These are phyloP conservation scores for Mesoligia furuncula DNA, from an alignment of 2,888 invertebrate species.

Conservation along the genomic window DNA sequence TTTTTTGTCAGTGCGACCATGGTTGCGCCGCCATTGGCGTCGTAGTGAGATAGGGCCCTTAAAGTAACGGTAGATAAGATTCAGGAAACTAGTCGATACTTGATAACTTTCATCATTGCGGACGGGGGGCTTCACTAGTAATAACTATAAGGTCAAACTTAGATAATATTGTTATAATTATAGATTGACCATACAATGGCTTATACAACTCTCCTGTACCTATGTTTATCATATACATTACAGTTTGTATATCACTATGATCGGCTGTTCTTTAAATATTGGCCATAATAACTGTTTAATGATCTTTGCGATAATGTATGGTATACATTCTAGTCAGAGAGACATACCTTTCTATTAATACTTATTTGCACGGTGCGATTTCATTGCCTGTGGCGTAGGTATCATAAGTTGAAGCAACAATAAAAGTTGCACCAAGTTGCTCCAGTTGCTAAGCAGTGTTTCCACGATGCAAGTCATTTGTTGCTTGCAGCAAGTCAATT, in stretches of 20 bases:
- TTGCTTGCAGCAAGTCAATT: no score
- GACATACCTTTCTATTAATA: background rate
- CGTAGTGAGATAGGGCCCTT: background rate
- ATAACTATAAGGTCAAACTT: slow-evolving; percentile 20
- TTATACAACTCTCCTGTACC: slow-evolving; percentile 7
- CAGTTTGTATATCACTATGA: background rate
- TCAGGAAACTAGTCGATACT: background rate
- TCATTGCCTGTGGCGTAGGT: background rate
- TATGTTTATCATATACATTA: background rate
- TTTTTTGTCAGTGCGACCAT: no score
- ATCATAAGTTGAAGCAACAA: background rate
- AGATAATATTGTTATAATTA: slow-evolving; percentile 42
- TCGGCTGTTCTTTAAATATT: background rate
- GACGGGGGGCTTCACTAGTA: background rate
- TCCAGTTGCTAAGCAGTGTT: background rate
- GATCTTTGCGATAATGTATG: background rate
- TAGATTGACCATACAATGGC: slow-evolving; percentile 29
- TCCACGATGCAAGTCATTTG: background rate
- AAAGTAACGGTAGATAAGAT: background rate
- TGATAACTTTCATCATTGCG: slow-evolving; percentile 3
- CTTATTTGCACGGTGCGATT: background rate
- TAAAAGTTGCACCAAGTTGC: background rate
- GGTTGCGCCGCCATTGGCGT: no score
- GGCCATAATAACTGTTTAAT: background rate
- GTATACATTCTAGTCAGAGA: background rate